These are phyloP conservation scores for Gymnorhina tibicen DNA, from an alignment of 2,113 vertebrate species.

Conservation along the genomic window DNA sequence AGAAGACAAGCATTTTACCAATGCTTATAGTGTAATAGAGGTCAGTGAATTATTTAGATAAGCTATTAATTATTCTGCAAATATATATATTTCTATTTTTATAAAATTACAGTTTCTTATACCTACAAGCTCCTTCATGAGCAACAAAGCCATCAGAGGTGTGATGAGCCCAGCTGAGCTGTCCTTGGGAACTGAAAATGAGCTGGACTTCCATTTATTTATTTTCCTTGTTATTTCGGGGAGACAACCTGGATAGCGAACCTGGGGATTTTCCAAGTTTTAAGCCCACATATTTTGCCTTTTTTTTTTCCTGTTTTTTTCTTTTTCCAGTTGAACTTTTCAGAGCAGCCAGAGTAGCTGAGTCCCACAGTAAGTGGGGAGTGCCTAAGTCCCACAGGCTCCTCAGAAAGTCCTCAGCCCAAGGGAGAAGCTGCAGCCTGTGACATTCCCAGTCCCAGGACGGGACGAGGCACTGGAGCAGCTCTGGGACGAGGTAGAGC, in stretches of 20 bases:
- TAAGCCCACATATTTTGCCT: background rate
- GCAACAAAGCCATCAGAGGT: constrained; percentile 27
- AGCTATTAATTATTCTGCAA: constrained; percentile 38
- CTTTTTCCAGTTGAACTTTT: background rate
- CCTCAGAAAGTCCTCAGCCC: background rate
- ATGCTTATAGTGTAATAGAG: constrained; percentile 10
- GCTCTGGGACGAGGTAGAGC: constrained; percentile 67
- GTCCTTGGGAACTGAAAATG: background rate
- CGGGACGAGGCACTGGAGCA: background rate
- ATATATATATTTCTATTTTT: constrained; percentile 51
- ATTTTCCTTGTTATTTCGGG: background rate
- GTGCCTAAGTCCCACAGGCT: background rate
- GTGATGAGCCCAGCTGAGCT: background rate
- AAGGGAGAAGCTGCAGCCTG: background rate
- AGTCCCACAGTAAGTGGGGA: background rate
- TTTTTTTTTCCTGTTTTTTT: background rate
- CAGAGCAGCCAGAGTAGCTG: background rate
- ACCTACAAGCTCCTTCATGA: constrained; percentile 52
- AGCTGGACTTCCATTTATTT: background rate
- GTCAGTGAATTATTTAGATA: constrained; percentile 22
- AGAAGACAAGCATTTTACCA: constrained; percentile 24
- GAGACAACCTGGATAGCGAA: background rate
- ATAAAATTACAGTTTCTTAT: constrained; percentile 46
- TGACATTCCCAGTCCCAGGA: background rate
- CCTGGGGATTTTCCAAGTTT: background rate